Base-by-base conservation (phyloP, 2,113 vertebrate genomes). In the Larimichthys crocea region DNA sequence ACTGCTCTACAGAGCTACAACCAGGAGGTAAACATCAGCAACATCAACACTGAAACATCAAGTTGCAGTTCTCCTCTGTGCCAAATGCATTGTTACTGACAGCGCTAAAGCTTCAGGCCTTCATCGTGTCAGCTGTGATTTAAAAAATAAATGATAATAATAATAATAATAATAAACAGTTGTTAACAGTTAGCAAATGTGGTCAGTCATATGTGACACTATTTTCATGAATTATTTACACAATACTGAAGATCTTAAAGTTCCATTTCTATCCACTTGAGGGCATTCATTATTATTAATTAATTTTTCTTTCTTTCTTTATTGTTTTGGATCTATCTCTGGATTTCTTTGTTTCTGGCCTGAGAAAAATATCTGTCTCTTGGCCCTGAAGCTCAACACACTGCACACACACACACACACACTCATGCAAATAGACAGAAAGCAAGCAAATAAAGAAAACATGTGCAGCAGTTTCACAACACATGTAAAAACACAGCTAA, bases 1-100 rank as follows among this genome's bases (percentile, higher is more conserved):
- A 88, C 83, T 61, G 96, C 96, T 59, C 90, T 99, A 56, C 96
- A 94, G 91, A 78, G 88, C 49, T 97, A 95, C 93, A 99, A 97
- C 90, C 83, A 82, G 70, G 84, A 95, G 95, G 95, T 96, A 94
- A 78, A 61, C 48, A 46, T 10, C 12, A 48, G 44, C 14, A 19
- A 16, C n/a, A 14, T 74, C 61, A 50, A 22, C 29, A 44, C n/a
- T 15, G 5, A 66, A 12, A 48, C 9, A 49, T 22, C 0, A 66
- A 12, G 26, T 72, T 59, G 16, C 57, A 24, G 1, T 3, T 15
- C 17, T 61, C 19, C 3, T 59, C 8, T 50, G 26, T 10, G 0
- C 6, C 17, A 22, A 17, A 1, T 40, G 44, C 22, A 31, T 20
- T 55, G 35, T 16, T 14, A 19, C 31, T 31, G 22, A 61, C 26